A percentile compares a stretch with the other conserved stretches of the same genome.
Evolutionary conservation across 2,113 vertebrate genomes (phyloP).

Genomic region (Planiliza haematocheilus): DNA sequence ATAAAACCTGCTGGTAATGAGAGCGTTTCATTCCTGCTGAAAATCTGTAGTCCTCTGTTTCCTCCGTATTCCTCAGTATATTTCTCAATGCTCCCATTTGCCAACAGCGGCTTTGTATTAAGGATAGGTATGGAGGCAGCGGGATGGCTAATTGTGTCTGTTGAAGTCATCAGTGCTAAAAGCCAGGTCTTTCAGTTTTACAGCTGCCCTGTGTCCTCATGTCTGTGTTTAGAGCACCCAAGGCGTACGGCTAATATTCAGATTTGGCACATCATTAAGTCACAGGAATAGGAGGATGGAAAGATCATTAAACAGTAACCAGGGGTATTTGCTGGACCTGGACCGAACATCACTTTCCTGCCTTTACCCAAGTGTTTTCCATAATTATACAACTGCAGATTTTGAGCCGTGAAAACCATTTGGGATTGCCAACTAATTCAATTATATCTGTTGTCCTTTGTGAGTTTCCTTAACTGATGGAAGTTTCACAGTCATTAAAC

Average conservation of each 20-base stretch:
- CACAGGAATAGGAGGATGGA: conserved; percentile 67
- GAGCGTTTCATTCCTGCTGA: conserved; percentile 15
- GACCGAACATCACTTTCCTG: conserved; percentile 44
- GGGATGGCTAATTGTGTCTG: conserved; percentile 65
- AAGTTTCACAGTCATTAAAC: conserved; percentile 8
- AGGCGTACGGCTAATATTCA: conserved; percentile 64
- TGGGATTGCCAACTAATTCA: conserved; percentile 30
- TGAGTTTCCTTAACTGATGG: background rate
- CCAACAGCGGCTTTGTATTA: conserved; percentile 14
- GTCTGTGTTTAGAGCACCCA: conserved; percentile 68
- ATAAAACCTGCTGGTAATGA: conserved; percentile 25
- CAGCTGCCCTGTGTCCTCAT: conserved; percentile 58
- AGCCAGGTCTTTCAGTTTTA: conserved; percentile 50
- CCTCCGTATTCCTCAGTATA: conserved; percentile 25
- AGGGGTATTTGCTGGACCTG: conserved; percentile 8
- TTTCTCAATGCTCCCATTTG: conserved; percentile 6
- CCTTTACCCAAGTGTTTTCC: conserved; percentile 42
- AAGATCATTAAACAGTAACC: conserved; percentile 67
- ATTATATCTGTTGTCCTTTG: conserved; percentile 20
- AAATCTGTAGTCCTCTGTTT: background rate
- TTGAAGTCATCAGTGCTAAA: conserved; percentile 64
- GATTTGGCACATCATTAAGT: conserved; percentile 76
- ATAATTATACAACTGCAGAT: conserved; percentile 38
- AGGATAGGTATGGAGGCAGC: conserved; percentile 8
- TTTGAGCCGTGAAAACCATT: conserved; percentile 54